A percentile compares a stretch with the other conserved stretches of the same genome.
phyloP scores from a whole-genome alignment of 2,113 vertebrate species.

The Trogon melanurus region DNA sequence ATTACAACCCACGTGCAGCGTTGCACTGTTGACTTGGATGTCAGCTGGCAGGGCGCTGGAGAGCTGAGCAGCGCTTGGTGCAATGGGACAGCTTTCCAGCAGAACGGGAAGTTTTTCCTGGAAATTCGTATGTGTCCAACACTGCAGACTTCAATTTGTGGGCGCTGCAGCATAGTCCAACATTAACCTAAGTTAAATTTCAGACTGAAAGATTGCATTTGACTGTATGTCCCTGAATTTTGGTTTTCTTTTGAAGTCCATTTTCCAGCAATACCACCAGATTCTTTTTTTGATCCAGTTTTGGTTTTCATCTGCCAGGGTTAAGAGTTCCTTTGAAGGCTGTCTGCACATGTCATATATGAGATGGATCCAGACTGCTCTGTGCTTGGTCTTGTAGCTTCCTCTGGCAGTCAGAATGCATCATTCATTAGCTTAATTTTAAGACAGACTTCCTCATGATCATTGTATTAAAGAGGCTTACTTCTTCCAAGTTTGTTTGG shows the following conservation, averaged over 20 bases:
- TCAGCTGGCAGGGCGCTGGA: not conserved
- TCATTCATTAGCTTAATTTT: not conserved
- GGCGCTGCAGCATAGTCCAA: not conserved
- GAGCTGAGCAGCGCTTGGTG: not conserved
- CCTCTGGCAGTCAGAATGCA: not conserved
- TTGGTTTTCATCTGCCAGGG: not conserved
- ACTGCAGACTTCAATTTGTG: not conserved
- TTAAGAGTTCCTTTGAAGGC: not conserved
- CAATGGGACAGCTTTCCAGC: rapidly evolving
- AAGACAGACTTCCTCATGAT: not conserved
- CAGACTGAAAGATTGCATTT: not conserved
- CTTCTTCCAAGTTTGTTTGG: not conserved
- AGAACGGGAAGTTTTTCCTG: not conserved
- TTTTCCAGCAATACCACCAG: not conserved
- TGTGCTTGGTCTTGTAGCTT: not conserved
- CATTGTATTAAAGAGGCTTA: not conserved
- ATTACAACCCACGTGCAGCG: rapidly evolving
- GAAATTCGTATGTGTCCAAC: rapidly evolving
- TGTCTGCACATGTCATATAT: not conserved
- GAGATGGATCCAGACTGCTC: not conserved
- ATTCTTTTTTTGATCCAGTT: not conserved
- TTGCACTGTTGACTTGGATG: not conserved
- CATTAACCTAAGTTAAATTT: not conserved
- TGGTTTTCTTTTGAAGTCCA: not conserved
- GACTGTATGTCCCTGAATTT: not conserved